Evolutionary conservation across 2,113 vertebrate species (phyloP).

Genomic region (Pteropus alecto): DNA sequence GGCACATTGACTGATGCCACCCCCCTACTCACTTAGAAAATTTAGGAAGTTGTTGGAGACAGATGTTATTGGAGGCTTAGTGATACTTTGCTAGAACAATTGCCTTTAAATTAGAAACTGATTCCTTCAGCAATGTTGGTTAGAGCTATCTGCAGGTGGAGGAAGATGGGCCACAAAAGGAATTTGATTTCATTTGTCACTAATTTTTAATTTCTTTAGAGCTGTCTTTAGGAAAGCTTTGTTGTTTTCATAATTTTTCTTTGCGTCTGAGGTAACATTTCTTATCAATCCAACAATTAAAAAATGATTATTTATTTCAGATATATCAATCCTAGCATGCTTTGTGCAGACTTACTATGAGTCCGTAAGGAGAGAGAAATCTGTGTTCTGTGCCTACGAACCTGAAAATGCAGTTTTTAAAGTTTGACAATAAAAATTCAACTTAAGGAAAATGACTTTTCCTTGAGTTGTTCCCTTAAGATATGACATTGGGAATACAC

Average conservation of each 20-base stretch:
- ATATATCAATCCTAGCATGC: not conserved
- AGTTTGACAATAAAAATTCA: not conserved
- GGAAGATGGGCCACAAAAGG: constrained; percentile 55
- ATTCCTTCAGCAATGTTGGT: constrained; percentile 45
- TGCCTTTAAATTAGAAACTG: constrained; percentile 69
- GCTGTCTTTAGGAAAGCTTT: constrained; percentile 32
- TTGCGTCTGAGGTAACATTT: not conserved
- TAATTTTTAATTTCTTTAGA: constrained; percentile 77
- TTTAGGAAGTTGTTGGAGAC: constrained; percentile 64
- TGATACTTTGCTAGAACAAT: constrained; percentile 52
- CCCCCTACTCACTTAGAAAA: constrained; percentile 60
- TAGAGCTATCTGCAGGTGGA: constrained; percentile 59
- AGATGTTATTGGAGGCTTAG: constrained; percentile 13
- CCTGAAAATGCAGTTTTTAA: not conserved
- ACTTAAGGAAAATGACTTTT: not conserved
- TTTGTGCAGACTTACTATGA: not conserved
- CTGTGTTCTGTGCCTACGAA: not conserved
- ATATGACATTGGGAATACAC: not conserved
- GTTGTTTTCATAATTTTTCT: constrained; percentile 47
- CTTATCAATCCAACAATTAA: not conserved
- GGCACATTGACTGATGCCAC: not conserved
- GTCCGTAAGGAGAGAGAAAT: not conserved
- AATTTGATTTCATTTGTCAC: constrained; percentile 48
- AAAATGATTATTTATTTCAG: not conserved
- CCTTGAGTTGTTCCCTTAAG: not conserved